phyloP scores from a whole-genome alignment of 2,888 invertebrate species.

The Epicampocera succincta region DNA sequence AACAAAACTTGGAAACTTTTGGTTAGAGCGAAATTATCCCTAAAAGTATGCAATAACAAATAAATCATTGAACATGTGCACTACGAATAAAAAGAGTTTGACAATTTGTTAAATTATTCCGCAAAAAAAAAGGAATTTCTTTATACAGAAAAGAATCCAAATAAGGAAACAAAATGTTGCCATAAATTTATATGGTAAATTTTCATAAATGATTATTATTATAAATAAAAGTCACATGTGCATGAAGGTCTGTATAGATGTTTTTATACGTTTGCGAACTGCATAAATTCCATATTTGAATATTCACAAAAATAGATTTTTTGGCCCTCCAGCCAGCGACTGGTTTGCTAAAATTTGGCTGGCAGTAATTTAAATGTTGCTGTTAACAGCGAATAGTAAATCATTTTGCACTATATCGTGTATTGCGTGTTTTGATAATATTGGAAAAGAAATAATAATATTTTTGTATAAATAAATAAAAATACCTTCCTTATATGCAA shows the following conservation, averaged over 20 bases:
- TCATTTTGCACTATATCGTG: slow-evolving; percentile 4
- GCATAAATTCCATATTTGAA: slow-evolving; percentile 44
- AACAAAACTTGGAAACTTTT: not conserved
- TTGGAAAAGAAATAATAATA: not conserved
- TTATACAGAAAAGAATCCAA: slow-evolving; percentile 26
- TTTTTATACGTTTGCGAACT: no score
- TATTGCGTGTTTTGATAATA: slow-evolving; percentile 42
- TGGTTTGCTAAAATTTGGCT: not conserved
- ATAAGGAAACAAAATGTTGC: slow-evolving; percentile 42
- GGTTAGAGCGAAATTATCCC: slow-evolving; percentile 21
- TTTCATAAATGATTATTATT: slow-evolving; percentile 44
- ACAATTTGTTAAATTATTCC: not conserved
- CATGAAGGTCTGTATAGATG: no score
- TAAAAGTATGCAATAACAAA: slow-evolving; percentile 43
- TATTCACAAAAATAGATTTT: slow-evolving; percentile 36
- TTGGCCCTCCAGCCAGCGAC: not conserved
- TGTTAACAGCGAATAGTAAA: slow-evolving; percentile 43
- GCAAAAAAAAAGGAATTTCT: slow-evolving; percentile 47
- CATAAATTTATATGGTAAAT: slow-evolving; percentile 63
- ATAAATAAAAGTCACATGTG: not conserved
- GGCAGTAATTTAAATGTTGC: slow-evolving; percentile 23
- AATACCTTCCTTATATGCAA: slow-evolving; percentile 63
- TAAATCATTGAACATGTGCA: slow-evolving; percentile 6
- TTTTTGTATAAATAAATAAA: slow-evolving; percentile 22
- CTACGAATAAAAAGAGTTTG: not conserved